Percentiles rank a stretch among this genome's conserved stretches.
phyloP scores from a whole-genome alignment of 2,888 invertebrate genomes.

The Tubulanus polymorphus region DNA sequence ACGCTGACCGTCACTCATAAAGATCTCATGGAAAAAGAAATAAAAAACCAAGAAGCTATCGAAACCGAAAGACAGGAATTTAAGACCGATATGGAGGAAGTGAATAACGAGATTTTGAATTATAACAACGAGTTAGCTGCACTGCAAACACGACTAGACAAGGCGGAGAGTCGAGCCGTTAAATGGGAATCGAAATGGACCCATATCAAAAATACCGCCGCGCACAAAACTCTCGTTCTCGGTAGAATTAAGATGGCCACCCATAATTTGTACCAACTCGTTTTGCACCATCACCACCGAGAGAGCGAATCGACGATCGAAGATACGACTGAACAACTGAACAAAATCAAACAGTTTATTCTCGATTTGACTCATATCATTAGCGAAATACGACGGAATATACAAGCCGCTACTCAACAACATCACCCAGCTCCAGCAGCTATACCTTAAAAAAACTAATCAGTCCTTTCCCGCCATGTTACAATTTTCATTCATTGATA shows the following conservation, averaged over 20 bases:
- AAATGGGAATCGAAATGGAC: slow-evolving; percentile 53
- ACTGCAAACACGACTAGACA: slow-evolving; percentile 49
- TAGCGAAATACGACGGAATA: slow-evolving; percentile 44
- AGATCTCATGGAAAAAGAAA: slow-evolving; percentile 48
- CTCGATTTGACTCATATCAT: slow-evolving; percentile 49
- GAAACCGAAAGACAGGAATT: slow-evolving; percentile 46
- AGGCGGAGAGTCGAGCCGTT: slow-evolving; percentile 48
- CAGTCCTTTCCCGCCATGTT: no score
- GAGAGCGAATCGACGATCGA: slow-evolving; percentile 33
- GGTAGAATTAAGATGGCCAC: slow-evolving; percentile 54
- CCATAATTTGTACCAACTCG: slow-evolving; percentile 51
- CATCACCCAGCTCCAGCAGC: no score
- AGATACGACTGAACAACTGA: slow-evolving; percentile 47
- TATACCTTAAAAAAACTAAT: no score
- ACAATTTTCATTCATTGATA: no score
- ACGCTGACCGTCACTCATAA: slow-evolving; percentile 52
- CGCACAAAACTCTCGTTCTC: slow-evolving; percentile 49
- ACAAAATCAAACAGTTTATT: slow-evolving; percentile 47
- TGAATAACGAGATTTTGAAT: slow-evolving; percentile 51
- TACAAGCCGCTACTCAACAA: no score
- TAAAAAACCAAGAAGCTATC: slow-evolving; percentile 46
- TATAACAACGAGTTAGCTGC: slow-evolving; percentile 52
- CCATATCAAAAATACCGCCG: slow-evolving; percentile 53
- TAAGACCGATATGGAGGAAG: slow-evolving; percentile 48
- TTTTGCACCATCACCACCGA: slow-evolving; percentile 47